phyloP scores from a whole-genome alignment of 1,140 invertebrate species.

The Cydia strobilella region DNA sequence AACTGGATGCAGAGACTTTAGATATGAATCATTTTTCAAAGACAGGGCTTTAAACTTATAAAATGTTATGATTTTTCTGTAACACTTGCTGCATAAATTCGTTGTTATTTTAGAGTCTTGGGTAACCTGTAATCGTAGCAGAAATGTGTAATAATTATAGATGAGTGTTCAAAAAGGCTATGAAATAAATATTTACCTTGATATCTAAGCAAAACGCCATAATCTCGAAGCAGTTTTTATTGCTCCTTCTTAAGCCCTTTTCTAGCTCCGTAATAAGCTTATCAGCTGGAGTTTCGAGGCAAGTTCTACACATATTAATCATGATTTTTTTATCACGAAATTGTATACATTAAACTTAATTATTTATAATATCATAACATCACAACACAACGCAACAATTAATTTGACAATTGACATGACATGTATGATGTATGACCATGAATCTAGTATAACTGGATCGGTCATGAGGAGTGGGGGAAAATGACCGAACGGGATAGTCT shows the following conservation, averaged over 20 bases:
- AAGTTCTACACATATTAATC: constrained; percentile 53
- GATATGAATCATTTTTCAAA: constrained; percentile 56
- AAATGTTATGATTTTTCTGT: constrained; percentile 54
- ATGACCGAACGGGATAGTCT: no score
- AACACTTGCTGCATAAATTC: constrained; percentile 61
- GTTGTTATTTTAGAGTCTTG: constrained; percentile 46
- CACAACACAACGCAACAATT: no score
- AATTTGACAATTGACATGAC: no score
- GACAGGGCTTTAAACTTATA: constrained; percentile 60
- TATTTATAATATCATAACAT: no score
- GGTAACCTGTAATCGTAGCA: constrained; percentile 44
- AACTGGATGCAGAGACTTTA: constrained; percentile 36
- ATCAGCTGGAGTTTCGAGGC: constrained; percentile 42
- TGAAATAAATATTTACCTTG: constrained; percentile 42
- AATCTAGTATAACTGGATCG: no score
- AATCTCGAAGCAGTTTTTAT: constrained; percentile 50
- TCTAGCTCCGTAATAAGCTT: constrained; percentile 53
- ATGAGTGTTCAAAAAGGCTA: neutral
- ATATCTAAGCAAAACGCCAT: constrained; percentile 63
- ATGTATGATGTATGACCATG: no score
- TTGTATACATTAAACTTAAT: neutral
- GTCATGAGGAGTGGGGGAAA: no score
- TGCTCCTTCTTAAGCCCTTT: constrained; percentile 42
- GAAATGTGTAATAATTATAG: neutral
- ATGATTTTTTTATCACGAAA: neutral